A percentile compares a stretch with the other conserved stretches of the same genome.
phyloP scores from a whole-genome alignment of 2,797 vertebrate genomes.

The Menidia menidia region DNA sequence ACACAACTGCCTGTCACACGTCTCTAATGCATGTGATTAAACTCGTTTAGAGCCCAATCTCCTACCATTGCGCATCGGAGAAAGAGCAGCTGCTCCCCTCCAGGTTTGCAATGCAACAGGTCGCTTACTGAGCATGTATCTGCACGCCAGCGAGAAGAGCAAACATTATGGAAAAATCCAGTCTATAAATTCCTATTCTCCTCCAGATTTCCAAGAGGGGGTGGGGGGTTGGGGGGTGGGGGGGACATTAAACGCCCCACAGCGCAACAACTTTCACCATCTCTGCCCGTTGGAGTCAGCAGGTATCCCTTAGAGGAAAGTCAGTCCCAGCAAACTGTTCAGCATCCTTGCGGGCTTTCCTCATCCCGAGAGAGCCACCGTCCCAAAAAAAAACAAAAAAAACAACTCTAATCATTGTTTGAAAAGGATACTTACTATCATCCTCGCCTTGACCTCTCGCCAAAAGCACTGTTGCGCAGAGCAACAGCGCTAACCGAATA shows the following conservation, averaged over 20 bases:
- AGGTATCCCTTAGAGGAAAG: slow-evolving; percentile 47
- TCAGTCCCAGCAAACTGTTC: slow-evolving; percentile 56
- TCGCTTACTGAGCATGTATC: slow-evolving; percentile 60
- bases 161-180: slow-evolving; percentile 41
- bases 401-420: slow-evolving; percentile 61
- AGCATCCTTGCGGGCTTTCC: slow-evolving; percentile 73
- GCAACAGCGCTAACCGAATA: slow-evolving; percentile 98
- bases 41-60: slow-evolving; percentile 44
- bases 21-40: slow-evolving; percentile 25
- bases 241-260: slow-evolving; percentile 18
- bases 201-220: slow-evolving; percentile 32
- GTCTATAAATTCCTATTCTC: slow-evolving; percentile 38
- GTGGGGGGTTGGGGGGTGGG: too few species aligned
- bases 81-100: slow-evolving; percentile 61
- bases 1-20: too few species aligned
- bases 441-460: slow-evolving; percentile 94
- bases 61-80: slow-evolving; percentile 58
- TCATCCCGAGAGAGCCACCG: slow-evolving; percentile 53
- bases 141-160: slow-evolving; percentile 57
- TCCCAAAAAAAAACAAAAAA: slow-evolving; percentile 41
- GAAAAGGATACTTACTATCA: slow-evolving; percentile 90
- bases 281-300: slow-evolving; percentile 49
- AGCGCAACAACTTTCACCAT: slow-evolving; percentile 33
- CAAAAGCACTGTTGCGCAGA: slow-evolving; percentile 93
- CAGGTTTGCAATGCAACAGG: slow-evolving; percentile 51